These are phyloP conservation scores for Bergia sp. DNA, from an alignment of 92 coral and sea anemone species.

Conservation along the genomic window DNA sequence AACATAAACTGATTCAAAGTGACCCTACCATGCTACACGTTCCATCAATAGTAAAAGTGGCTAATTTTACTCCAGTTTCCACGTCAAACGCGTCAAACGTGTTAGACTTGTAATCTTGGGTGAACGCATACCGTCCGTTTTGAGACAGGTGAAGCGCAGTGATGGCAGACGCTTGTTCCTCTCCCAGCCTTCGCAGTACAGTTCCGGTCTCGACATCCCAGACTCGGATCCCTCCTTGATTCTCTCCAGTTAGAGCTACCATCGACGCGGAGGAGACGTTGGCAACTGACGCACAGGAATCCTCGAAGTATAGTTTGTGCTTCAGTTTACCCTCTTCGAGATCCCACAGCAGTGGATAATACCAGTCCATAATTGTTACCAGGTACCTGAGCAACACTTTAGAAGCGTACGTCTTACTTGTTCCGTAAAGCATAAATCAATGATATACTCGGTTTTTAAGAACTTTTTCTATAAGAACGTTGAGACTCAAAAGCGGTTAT, in stretches of 20 bases:
- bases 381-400: not conserved
- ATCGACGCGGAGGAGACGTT: slow-evolving; percentile 12
- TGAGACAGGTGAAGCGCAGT: slow-evolving; percentile 23
- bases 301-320: slow-evolving; percentile 19
- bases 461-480: too few relatives aligned
- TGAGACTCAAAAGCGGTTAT: too few relatives aligned
- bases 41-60: slow-evolving; percentile 30
- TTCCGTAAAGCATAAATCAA: not conserved
- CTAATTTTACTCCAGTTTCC: slow-evolving; percentile 19
- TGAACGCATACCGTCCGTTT: slow-evolving; percentile 16
- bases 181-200: slow-evolving; percentile 11
- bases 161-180: not conserved
- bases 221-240: slow-evolving; percentile 30
- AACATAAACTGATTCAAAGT: not conserved
- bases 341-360: slow-evolving; percentile 34
- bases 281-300: not conserved
- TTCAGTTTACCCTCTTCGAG: slow-evolving; percentile 15
- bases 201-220: slow-evolving; percentile 42
- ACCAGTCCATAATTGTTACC: not conserved
- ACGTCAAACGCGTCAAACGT: slow-evolving; percentile 38
- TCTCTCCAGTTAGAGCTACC: slow-evolving; percentile 27
- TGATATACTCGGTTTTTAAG: not conserved
- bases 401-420: not conserved
- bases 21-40: slow-evolving; percentile 20
- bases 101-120: slow-evolving; percentile 3